A percentile compares a stretch with the other conserved stretches of the same genome.
Conservation (phyloP, 2,888 invertebrate species). For the Thymelicus lineola region DNA sequence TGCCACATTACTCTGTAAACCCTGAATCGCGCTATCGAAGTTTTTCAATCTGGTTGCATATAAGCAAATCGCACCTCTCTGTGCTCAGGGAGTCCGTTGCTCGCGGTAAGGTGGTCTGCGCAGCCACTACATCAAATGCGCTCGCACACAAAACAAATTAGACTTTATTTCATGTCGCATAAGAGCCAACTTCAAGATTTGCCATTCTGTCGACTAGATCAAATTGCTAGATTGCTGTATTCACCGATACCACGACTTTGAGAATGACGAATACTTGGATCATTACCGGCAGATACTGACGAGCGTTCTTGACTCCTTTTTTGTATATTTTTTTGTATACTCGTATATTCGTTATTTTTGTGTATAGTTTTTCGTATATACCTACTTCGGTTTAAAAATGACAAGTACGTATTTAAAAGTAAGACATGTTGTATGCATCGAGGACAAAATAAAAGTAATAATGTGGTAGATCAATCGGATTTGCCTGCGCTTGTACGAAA, state of each 20-base stretch:
- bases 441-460: too few species aligned
- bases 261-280: slow-evolving; percentile 77
- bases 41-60: slow-evolving; percentile 53
- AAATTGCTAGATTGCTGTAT: slow-evolving; percentile 72
- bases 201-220: slow-evolving; percentile 79
- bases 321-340: too few species aligned
- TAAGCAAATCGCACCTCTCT: slow-evolving; percentile 45
- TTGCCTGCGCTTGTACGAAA: too few species aligned
- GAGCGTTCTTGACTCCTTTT: slow-evolving; percentile 71
- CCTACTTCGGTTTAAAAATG: too few species aligned
- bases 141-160: slow-evolving; percentile 57
- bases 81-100: slow-evolving; percentile 63
- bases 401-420: too few species aligned
- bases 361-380: too few species aligned
- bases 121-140: slow-evolving; percentile 64
- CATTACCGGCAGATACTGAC: slow-evolving; percentile 62
- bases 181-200: slow-evolving; percentile 71
- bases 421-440: too few species aligned
- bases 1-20: neutral
- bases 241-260: slow-evolving; percentile 62
- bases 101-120: slow-evolving; percentile 65
- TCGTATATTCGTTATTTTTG: too few species aligned
- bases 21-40: slow-evolving; percentile 58
- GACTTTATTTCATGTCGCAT: slow-evolving; percentile 55
- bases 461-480: too few species aligned